These are phyloP conservation scores for Cathartes aura DNA, from an alignment of 2,113 vertebrate genomes.

Conservation along the genomic window DNA sequence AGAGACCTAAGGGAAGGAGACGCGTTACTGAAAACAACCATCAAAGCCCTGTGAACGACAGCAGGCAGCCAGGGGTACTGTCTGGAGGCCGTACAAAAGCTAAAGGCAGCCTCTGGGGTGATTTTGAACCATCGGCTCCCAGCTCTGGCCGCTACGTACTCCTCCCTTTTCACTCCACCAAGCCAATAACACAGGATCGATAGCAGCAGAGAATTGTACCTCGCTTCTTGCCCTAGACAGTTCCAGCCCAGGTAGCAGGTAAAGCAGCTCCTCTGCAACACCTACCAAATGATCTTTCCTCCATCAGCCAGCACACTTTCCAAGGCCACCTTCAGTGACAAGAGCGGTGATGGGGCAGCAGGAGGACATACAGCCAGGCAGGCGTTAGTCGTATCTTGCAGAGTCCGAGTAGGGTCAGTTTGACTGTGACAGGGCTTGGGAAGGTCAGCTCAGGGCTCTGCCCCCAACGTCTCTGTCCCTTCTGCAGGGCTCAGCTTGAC, in stretches of 20 bases:
- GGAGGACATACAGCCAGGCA: background rate
- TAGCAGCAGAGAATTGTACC: background rate
- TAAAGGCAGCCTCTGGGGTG: background rate
- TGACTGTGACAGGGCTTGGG: background rate
- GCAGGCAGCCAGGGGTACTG: background rate
- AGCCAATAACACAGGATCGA: background rate
- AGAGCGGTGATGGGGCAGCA: background rate
- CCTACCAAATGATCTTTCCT: background rate
- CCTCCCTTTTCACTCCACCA: background rate
- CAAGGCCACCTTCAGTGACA: background rate
- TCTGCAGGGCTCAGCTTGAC: background rate
- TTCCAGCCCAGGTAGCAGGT: background rate
- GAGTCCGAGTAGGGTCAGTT: background rate
- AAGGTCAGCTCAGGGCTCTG: background rate
- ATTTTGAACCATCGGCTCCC: background rate
- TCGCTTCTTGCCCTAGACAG: fast-evolving
- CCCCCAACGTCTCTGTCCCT: background rate
- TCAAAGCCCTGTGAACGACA: background rate
- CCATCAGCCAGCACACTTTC: background rate
- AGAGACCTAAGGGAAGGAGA: background rate
- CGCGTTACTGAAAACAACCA: background rate
- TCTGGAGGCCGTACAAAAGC: background rate
- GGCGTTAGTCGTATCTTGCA: fast-evolving
- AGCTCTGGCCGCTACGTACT: background rate
- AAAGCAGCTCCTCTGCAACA: background rate